Base-by-base conservation (phyloP, 2,113 vertebrate genomes). In the Rutilus rutilus region DNA sequence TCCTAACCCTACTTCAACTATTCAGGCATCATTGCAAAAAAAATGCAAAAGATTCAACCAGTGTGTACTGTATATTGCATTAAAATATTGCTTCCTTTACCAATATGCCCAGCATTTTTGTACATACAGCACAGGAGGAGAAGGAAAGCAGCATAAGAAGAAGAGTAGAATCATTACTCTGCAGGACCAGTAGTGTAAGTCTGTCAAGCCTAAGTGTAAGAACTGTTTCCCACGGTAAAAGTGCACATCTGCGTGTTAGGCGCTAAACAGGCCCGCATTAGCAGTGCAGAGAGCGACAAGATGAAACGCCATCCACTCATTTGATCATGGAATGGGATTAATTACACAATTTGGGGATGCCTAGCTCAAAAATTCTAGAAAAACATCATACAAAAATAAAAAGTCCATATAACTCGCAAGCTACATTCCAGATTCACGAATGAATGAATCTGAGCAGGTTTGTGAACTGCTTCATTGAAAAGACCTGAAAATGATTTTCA, bases 151-250 rank as follows among this genome's bases (percentile, higher is more conserved):
- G 23, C 21, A n/a, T 54, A 6, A 12, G n/a, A 67, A 45, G 15
- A 64, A 19, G 60, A 79, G 23, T 27, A 17, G 9, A 64, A 23
- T 50, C 65, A 47, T 4, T 30, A 21, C 42, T 65, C 60, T 65
- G 78, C 78, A 81, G 25, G 60, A 82, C 79, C 62, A 67, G 79
- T 52, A 82, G 60, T 69, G 62, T 45, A 69, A 82, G 79, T 82
- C 30, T 67, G 79, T 47, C 10, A 65, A 50, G 25, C 2, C 9
- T 7, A 30, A 59, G 77, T 59, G 54, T 78, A 60, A 9, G 21
- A 57, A 36, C 15, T 21, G n/a, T 54, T 82, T 82, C 25, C 45
- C 45, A 52, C 33, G 62, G 14, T n/a, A 69, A 15, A 65, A 1
- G 23, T 47, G 39, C 54, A n/a, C 27, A 65, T 47, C 1, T 65